phyloP scores from a whole-genome alignment of 2,113 vertebrate genomes.

The Neolamprologus ventralis region DNA sequence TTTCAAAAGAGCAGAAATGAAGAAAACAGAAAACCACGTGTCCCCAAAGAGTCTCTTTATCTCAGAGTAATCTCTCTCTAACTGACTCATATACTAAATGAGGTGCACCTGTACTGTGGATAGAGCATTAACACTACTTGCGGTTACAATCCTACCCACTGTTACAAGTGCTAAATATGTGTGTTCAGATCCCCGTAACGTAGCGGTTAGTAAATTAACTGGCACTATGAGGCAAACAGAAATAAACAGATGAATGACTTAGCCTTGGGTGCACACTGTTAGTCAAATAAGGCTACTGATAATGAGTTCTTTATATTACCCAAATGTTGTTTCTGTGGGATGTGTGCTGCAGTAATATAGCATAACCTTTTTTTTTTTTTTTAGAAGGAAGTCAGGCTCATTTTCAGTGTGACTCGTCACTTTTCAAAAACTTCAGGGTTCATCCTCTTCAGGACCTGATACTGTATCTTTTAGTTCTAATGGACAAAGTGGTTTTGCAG shows the following conservation, averaged over 20 bases:
- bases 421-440: neutral
- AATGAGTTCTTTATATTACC: neutral
- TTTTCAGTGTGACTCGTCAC: neutral
- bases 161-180: neutral
- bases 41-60: neutral
- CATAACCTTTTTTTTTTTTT: rapidly evolving
- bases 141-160: neutral
- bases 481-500: neutral
- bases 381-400: neutral
- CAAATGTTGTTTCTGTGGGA: neutral
- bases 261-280: neutral
- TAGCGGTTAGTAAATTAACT: neutral
- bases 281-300: neutral
- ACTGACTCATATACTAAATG: neutral
- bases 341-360: neutral
- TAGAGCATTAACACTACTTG: neutral
- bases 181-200: neutral
- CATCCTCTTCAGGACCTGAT: neutral
- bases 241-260: neutral
- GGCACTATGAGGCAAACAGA: neutral
- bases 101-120: neutral
- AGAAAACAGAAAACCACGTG: neutral
- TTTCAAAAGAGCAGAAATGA: neutral
- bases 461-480: neutral
- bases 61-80: neutral